Conservation (phyloP, 1,140 invertebrate genomes). For the Acromyrmex charruanus region DNA sequence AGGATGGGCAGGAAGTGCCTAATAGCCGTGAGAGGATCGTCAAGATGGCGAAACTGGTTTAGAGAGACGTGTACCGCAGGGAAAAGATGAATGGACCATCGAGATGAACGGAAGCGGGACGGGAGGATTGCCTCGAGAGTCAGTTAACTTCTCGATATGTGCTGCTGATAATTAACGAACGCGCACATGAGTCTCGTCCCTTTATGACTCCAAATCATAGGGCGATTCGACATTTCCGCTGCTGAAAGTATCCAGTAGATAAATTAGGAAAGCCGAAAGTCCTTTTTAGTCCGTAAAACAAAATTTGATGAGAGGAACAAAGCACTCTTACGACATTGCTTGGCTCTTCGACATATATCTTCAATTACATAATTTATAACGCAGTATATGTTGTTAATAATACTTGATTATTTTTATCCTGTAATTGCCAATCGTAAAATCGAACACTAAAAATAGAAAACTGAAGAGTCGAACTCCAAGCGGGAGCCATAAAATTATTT, state of each 20-base stretch:
- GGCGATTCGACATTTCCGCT: background rate
- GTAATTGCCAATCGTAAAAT: background rate
- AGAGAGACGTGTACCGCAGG: constrained; percentile 52
- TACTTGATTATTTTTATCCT: background rate
- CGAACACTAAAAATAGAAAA: background rate
- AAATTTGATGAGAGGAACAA: constrained; percentile 9
- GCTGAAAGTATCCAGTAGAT: background rate
- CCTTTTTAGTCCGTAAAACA: background rate
- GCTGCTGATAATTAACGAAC: constrained; percentile 39
- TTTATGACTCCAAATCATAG: constrained; percentile 19
- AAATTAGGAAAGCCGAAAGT: background rate
- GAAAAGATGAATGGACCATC: constrained; percentile 71
- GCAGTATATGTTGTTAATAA: background rate
- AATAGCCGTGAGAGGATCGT: constrained; percentile 85
- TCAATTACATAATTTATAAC: background rate
- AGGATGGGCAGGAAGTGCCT: constrained; percentile 85
- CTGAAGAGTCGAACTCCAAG: background rate
- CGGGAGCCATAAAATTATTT: background rate
- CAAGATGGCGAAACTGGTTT: constrained; percentile 76
- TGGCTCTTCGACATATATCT: background rate
- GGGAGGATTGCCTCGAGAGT: constrained; percentile 51
- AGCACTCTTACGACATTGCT: background rate
- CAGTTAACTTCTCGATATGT: constrained; percentile 78
- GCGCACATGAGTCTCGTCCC: background rate
- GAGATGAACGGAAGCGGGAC: constrained; percentile 39